Base-by-base conservation (phyloP, 2,797 vertebrate species). In the Anguilla pacifica region DNA sequence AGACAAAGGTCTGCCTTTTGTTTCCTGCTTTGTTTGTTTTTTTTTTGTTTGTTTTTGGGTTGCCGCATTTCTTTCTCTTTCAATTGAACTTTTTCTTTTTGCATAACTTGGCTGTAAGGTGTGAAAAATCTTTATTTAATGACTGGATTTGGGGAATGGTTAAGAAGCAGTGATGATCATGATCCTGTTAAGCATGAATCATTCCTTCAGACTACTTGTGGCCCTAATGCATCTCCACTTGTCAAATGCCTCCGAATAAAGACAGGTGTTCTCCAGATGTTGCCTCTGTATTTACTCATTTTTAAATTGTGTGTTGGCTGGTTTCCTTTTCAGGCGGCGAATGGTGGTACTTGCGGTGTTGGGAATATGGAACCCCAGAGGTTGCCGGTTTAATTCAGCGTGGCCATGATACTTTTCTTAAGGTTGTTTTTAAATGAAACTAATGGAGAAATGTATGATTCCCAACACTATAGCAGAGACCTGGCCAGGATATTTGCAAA, bases 221-320 rank as follows among this genome's bases (percentile, higher is more conserved):
- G 96, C 96, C 95, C 95, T 95, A 96, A 96, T 96, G 97, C 97
- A 97, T 96, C 97, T 98, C 97, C 96, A 97, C 96, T 98, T 98
- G 97, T 98, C 98, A 98, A 96, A 98, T 98, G 98, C 97, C 97
- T 97, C 98, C 97, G 96, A 98, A 97, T 98, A 94, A 98, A 97
- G 97, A 96, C 43, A 0, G 6, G 51, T 82, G 79, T 82, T 22
- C 79, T 82, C 79, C 79, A 49, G 43, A 51, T 82, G 79, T 82
- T 46, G 25, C 79, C 79, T 51, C 46, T 82, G 43, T n/a, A 51
- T 22, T 51, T 82, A 49, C 77, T 49, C 10, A 39, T 3, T 70
- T 55, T n/a, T n/a, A 70, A 28, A 10, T 70, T 70, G 64, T 28
- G 25, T n/a, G 70, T 72, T 49, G 2, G 4, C 19, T 79, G 1